Base-by-base conservation (phyloP, 2,113 vertebrate species). In the Parotia lawesii region DNA sequence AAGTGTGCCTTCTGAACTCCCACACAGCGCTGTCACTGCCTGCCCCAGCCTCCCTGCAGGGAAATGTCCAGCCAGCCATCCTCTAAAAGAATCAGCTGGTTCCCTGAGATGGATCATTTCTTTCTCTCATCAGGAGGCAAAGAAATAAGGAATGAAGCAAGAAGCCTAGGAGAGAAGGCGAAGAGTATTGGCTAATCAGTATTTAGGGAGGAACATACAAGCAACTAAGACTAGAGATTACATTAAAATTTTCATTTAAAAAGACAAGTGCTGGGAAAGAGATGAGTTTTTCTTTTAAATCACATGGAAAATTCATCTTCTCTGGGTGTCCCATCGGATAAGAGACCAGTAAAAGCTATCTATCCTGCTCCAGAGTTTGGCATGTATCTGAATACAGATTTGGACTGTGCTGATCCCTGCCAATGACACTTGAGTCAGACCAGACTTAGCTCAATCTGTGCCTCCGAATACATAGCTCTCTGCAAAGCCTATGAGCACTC, bases 161-260 rank as follows among this genome's bases (percentile, higher is more conserved):
- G 38, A 69, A 72, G 15, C 7, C 13, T 57, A 16, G n/a, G 22
- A 84, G 14, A 73, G 33, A 77, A 71, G 20, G 85, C 7, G 3
- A 65, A 64, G 12, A 11, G 4, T 84, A 45, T 53, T 71, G 65
- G 45, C 10, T 72, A 67, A 77, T 64, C 48, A 27, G 19, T 72
- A 65, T 72, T 89, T 78, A 69, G 25, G n/a, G 48, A 91, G 66
- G 73, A 53, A n/a, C 10, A 1, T 22, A 35, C 8, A 78, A 78
- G 25, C 5, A 75, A 72, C 28, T 74, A 57, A 82, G 19, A 33
- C 16, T 22, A 33, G 33, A 87, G 42, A 85, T 87, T 57, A 54
- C 57, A 23, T 50, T 92, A 82, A 65, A 89, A 65, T 37, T 91
- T 87, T 95, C 27, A 87, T 89, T 94, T 94, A 76, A 53, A 73